Evolutionary conservation across 2,888 invertebrate species (phyloP), one percentile per base, ranked within the genome.

Genomic region (Rhamphomyia laevipes): DNA sequence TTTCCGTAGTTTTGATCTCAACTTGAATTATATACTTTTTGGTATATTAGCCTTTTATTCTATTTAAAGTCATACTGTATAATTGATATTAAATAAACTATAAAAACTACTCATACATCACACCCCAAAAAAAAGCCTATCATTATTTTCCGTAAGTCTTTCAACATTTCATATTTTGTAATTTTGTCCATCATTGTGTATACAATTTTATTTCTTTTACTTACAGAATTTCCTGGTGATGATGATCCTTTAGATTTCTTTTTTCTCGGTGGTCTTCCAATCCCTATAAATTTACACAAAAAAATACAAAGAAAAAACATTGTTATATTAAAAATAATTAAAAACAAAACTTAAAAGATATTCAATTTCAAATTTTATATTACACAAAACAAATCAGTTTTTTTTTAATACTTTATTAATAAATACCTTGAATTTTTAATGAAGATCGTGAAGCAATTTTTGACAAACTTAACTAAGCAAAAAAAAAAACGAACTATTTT

Each of bases 181-280:
- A 27, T 27, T 27, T 7, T 27, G 9, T 21, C 6, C 2, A 9
- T 27, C 23, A 27, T 7, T 6, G 7, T 27, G 9, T 27, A 9
- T 27, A 6, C 2, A 27, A 27, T 21, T 21, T 21, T 21, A 5
- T 21, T 21, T 21, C 21, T 4, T 4, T 5, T 49, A 57, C 59
- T 58, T 48, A 59, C 60, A 48, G 55, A 51, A 47, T 48, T 54
- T 13, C 53, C 49, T 42, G 57, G 56, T 49, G 55, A 53, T 42
- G 48, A 47, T 17, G 49, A 44, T 11, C 15, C 70, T 55, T 68
- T 67, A 50, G 61, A 51, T 55, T 65, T 69, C 61, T 70, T 70
- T 61, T 70, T 70, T 53, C 66, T 63, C 43, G 68, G 66, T 55
- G 65, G 69, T 50, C 66, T 60, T 44, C 65, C 67, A 43, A 61